phyloP scores from a whole-genome alignment of 2,888 invertebrate genomes.

The Odontocerum albicorne region DNA sequence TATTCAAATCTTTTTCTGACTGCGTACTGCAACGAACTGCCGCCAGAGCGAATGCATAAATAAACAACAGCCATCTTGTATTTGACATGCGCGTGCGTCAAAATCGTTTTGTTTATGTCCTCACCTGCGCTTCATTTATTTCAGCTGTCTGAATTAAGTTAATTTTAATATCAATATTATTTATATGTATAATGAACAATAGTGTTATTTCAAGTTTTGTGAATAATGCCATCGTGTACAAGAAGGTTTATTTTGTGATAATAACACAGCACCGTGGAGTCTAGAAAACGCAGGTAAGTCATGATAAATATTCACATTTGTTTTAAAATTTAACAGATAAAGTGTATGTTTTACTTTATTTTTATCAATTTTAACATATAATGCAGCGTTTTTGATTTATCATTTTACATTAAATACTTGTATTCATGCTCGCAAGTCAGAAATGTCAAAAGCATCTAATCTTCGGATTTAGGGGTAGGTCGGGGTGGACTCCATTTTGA shows the following conservation, averaged over 20 bases:
- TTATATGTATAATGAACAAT: not conserved
- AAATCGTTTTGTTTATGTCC: conserved; percentile 36
- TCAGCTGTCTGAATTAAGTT: conserved; percentile 12
- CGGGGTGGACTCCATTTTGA: conserved; percentile 33
- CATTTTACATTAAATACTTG: not conserved
- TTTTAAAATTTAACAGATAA: not conserved
- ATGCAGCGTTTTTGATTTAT: not conserved
- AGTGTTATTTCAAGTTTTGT: conserved; percentile 10
- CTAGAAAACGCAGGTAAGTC: conserved; percentile 60
- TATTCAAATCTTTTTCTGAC: too few relatives aligned
- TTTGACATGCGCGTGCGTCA: conserved; percentile 34
- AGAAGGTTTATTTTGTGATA: conserved; percentile 39
- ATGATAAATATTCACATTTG: conserved; percentile 10
- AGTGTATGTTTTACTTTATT: not conserved
- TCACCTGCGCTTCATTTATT: conserved; percentile 23
- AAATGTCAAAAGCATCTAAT: not conserved
- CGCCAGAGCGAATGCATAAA: too few relatives aligned
- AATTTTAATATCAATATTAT: conserved; percentile 6
- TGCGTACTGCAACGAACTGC: too few relatives aligned
- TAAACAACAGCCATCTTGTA: conserved; percentile 25
- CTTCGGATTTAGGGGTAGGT: conserved; percentile 21
- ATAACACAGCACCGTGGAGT: conserved; percentile 63
- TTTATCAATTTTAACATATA: not conserved
- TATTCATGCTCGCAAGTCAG: not conserved
- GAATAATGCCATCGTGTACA: conserved; percentile 17